Evolutionary conservation across 2,888 invertebrate species (phyloP), one percentile per base, ranked within the genome.

Genomic region (Spodoptera picta): DNA sequence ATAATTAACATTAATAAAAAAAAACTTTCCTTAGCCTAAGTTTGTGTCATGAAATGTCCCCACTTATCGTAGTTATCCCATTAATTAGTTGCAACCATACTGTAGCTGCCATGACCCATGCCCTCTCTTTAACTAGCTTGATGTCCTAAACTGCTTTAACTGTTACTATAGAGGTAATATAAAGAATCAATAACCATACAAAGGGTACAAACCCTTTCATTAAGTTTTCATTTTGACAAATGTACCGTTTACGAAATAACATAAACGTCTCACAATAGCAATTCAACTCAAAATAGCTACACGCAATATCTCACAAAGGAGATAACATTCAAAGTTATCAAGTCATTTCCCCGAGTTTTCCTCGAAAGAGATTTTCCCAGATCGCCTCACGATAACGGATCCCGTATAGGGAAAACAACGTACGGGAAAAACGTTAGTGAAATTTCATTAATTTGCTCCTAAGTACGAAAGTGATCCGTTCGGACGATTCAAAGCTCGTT

Each of bases 371-470:
- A 74, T 69, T 74, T 7, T 58, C 46, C 55, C 54, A 65, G 48
- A 58, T 59, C 58, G 52, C 43, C 43, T 47, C 42, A 27, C 64
- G 69, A 69, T 67, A 69, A 48, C 43, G 47, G 64, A 36, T 60
- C 47, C 31, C 51, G 43, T 51, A 55, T 42, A 58, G 62, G 54
- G 61, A 53, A 60, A 56, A 65, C 54, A 47, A 44, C 3, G 54
- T 54, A 61, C 54, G 47, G 53, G 75, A 76, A 77, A 79, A 83
- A 80, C 78, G 78, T 80, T 77, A 80, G 79, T 76, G 72, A 81
- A 83, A 86, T 83, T 83, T 80, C 79, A 85, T 87, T 85, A 87
- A 88, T 87, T 87, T 65, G 63, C 61, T 71, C 63, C 67, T 75
- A 72, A 79, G 73, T 77, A 77, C 65, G 73, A 80, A 80, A 80